phyloP scores from a whole-genome alignment of 2,888 invertebrate genomes.

The Lithophane socia region DNA sequence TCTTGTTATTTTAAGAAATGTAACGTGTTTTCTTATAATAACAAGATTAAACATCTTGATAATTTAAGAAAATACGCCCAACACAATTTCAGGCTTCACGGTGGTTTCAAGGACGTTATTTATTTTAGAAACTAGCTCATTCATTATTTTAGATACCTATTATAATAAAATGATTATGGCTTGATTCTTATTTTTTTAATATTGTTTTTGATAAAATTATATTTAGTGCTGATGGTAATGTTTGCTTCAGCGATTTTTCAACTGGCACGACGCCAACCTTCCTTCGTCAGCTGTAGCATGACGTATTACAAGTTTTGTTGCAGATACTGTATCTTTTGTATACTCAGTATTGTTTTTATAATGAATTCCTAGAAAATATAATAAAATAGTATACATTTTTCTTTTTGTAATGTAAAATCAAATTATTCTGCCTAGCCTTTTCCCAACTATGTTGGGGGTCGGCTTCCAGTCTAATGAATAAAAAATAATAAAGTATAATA shows the following conservation, averaged over 20 bases:
- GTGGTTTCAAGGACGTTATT: background rate
- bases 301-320: constrained; percentile 33
- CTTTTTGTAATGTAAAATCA: too few species aligned
- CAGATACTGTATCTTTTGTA: constrained; percentile 5
- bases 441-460: too few species aligned
- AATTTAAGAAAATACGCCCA: background rate
- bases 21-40: too few species aligned
- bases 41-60: background rate
- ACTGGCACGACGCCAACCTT: constrained; percentile 42
- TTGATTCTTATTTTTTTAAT: background rate
- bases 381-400: too few species aligned
- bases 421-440: too few species aligned
- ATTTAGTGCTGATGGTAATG: constrained; percentile 20
- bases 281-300: constrained; percentile 40
- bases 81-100: background rate
- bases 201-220: constrained; percentile 28
- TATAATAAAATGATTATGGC: background rate
- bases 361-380: background rate
- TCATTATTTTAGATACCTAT: background rate
- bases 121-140: constrained; percentile 5
- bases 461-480: too few species aligned
- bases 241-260: constrained; percentile 40
- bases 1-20: background rate
- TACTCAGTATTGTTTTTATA: background rate
- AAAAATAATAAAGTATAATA: too few species aligned